A percentile compares a stretch with the other conserved stretches of the same genome.
Evolutionary conservation across 2,113 vertebrate species (phyloP).

Genomic region (Dromas ardeola): DNA sequence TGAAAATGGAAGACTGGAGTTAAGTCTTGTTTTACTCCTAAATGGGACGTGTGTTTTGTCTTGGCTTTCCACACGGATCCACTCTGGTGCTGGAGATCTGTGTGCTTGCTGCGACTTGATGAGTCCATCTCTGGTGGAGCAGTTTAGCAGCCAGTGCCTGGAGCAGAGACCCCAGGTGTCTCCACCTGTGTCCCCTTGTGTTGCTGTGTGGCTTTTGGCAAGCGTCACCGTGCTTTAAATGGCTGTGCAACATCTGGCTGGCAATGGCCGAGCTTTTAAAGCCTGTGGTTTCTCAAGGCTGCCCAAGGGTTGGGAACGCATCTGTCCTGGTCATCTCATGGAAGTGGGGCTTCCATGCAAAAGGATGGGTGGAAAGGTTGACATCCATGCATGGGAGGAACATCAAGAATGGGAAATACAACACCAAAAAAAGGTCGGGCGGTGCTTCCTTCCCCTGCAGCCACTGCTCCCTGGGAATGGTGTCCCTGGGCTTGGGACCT

Average conservation of each 20-base stretch:
- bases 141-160: neutral
- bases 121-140: neutral
- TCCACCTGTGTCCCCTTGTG: fast-evolving
- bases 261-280: neutral
- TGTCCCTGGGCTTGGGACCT: neutral
- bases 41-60: neutral
- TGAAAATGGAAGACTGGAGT: neutral
- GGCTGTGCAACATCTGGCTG: neutral
- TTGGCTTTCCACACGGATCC: neutral
- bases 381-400: neutral
- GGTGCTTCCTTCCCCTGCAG: neutral
- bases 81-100: neutral
- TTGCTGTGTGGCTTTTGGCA: neutral
- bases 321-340: neutral
- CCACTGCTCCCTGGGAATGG: neutral
- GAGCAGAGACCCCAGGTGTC: neutral
- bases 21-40: neutral
- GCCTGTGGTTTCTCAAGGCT: neutral
- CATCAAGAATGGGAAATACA: neutral
- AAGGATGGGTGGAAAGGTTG: neutral
- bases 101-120: neutral
- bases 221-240: neutral
- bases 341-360: neutral
- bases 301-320: fast-evolving
- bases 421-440: neutral